Conservation (phyloP, 1,140 invertebrate genomes). For the Diabrotica undecimpunctata region DNA sequence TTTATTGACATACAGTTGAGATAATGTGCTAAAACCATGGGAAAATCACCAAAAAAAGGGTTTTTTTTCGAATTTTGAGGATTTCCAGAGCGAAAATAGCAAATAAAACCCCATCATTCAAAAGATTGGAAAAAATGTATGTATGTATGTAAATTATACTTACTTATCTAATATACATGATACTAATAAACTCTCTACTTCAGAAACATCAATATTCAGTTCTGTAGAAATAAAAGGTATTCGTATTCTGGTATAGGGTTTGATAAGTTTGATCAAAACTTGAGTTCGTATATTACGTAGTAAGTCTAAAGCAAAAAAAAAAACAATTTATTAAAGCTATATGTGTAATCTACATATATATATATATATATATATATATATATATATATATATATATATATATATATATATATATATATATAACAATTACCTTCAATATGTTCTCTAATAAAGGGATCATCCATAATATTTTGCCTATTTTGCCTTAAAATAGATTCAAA, state of each 20-base stretch:
- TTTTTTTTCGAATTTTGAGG: no score
- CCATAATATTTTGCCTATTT: constrained; percentile 97
- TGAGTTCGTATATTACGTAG: constrained; percentile 96
- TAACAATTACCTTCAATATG: constrained; percentile 92
- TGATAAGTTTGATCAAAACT: constrained; percentile 96
- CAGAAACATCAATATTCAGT: constrained; percentile 91
- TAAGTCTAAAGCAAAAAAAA: constrained; percentile 70
- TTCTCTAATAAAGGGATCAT: constrained; percentile 98
- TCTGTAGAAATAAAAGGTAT: constrained; percentile 98
- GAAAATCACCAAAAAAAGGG: no score
- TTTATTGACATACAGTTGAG: no score
- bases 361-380: no score
- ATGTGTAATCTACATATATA: no score
- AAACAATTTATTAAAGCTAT: no score
- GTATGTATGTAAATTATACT: constrained; percentile 46
- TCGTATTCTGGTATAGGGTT: constrained; percentile 96
- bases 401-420: no score
- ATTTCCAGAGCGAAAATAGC: no score
- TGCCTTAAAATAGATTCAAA: constrained; percentile 96
- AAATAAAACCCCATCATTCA: no score
- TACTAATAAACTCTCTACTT: constrained; percentile 97
- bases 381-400: no score
- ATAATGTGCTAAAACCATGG: no score
- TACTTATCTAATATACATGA: constrained; percentile 97
- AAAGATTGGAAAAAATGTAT: no score